These are phyloP conservation scores for Brachyopa scutellaris DNA, from an alignment of 2,888 invertebrate species.

Conservation along the genomic window DNA sequence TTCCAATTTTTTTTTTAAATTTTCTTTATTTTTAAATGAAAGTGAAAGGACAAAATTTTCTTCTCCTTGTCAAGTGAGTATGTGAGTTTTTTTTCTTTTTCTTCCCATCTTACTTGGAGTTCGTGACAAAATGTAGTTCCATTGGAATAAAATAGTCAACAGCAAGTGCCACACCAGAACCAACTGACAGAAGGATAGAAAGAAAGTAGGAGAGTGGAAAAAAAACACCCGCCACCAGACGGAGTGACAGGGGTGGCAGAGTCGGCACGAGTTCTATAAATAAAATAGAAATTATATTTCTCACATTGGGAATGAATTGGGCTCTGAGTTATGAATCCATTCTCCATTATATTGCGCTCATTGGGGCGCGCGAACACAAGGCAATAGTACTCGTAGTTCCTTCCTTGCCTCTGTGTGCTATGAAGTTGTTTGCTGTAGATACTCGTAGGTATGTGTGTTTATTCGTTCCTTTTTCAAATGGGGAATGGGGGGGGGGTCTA, in stretches of 20 bases:
- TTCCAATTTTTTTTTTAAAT: constrained; percentile 2
- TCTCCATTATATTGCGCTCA: constrained; percentile 66
- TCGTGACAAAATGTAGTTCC: constrained; percentile 72
- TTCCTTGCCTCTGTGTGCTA: constrained; percentile 20
- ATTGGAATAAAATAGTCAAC: constrained; percentile 57
- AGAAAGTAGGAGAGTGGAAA: neutral
- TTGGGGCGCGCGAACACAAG: constrained; percentile 63
- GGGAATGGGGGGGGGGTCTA: neutral
- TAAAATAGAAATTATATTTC: constrained; percentile 71
- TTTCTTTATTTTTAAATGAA: constrained; percentile 50
- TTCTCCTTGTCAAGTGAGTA: constrained; percentile 50
- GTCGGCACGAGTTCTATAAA: constrained; percentile 61
- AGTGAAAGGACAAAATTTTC: constrained; percentile 58
- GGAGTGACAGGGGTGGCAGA: neutral
- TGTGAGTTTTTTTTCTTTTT: constrained; percentile 44
- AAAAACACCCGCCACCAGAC: neutral
- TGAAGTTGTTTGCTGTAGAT: constrained; percentile 60
- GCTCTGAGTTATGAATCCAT: constrained; percentile 66
- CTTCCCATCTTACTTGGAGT: constrained; percentile 63
- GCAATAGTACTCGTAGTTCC: constrained; percentile 42
- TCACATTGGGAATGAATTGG: constrained; percentile 71
- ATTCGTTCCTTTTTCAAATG: constrained; percentile 18
- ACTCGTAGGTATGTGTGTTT: constrained; percentile 13
- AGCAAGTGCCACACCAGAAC: constrained; percentile 66
- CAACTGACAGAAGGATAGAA: constrained; percentile 27